phyloP scores from a whole-genome alignment of 2,888 invertebrate genomes.

The Sclerodermus sp. region DNA sequence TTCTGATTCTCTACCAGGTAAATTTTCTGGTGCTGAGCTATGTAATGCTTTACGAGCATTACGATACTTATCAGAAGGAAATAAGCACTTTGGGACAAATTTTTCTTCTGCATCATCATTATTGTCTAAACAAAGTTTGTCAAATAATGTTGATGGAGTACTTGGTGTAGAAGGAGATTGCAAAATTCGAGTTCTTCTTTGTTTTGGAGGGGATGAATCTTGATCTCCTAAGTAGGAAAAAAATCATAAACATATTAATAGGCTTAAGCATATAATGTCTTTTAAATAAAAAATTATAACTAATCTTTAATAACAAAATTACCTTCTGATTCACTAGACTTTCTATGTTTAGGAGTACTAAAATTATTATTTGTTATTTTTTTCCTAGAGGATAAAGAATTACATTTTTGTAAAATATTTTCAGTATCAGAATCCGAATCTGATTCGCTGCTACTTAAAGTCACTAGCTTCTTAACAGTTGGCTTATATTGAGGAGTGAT shows the following conservation, averaged over 20 bases:
- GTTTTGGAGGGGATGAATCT: slow-evolving; percentile 26
- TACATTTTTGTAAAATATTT: slow-evolving; percentile 21
- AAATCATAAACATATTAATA: background rate
- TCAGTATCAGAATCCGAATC: slow-evolving; percentile 48
- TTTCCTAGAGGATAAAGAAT: too few relatives aligned
- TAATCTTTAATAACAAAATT: slow-evolving; percentile 6
- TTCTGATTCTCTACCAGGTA: slow-evolving; percentile 82
- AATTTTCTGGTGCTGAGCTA: slow-evolving; percentile 58
- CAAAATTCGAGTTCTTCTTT: slow-evolving; percentile 13
- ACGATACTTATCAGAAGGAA: slow-evolving; percentile 40
- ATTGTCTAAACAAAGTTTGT: slow-evolving; percentile 34
- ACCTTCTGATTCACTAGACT: slow-evolving; percentile 30
- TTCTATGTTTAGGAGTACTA: slow-evolving; percentile 28
- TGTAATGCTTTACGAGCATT: slow-evolving; percentile 60
- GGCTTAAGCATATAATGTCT: background rate
- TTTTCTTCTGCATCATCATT: slow-evolving; percentile 23
- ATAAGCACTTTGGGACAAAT: slow-evolving; percentile 38
- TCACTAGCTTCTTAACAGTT: slow-evolving; percentile 46
- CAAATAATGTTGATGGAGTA: slow-evolving; percentile 43
- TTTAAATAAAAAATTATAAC: background rate
- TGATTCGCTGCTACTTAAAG: slow-evolving; percentile 50
- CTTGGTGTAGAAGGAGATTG: slow-evolving; percentile 29
- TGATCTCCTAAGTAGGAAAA: slow-evolving; percentile 26
- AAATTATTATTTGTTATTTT: slow-evolving; percentile 7
- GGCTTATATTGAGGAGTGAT: slow-evolving; percentile 36